phyloP scores from a whole-genome alignment of 2,888 invertebrate genomes.

The Zele albiditarsus region DNA sequence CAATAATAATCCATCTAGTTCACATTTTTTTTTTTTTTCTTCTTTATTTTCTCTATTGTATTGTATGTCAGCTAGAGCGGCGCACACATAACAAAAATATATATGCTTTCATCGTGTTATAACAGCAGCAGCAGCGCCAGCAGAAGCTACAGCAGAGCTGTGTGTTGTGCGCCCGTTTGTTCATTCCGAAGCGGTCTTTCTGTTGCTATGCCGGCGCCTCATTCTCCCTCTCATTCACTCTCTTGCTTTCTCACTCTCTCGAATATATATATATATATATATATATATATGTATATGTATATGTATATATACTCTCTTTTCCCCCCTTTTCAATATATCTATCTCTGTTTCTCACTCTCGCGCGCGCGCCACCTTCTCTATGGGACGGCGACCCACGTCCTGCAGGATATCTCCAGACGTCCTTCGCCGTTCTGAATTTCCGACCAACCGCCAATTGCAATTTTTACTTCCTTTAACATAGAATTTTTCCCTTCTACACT shows the following conservation, averaged over 20 bases:
- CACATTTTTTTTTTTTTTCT: constrained; percentile 38
- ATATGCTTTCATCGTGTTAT: constrained; percentile 28
- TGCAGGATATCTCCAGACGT: constrained; percentile 59
- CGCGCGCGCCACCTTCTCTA: constrained; percentile 45
- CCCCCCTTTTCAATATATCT: constrained; percentile 10
- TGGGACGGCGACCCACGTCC: constrained; percentile 59
- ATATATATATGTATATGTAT: constrained; percentile 8
- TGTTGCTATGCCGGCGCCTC: constrained; percentile 71
- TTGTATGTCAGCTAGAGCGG: too few species aligned
- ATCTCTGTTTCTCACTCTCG: constrained; percentile 26
- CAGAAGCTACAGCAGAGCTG: constrained; percentile 44
- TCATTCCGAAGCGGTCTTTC: constrained; percentile 69
- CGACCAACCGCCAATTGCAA: constrained; percentile 27
- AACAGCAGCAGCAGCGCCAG: constrained; percentile 40
- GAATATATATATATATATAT: constrained; percentile 28
- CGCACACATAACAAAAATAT: too few species aligned
- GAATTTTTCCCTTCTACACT: constrained; percentile 28
- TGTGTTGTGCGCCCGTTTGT: constrained; percentile 55
- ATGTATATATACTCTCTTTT: constrained; percentile 40
- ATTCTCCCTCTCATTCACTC: constrained; percentile 51
- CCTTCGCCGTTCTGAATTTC: constrained; percentile 41
- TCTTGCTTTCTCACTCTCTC: constrained; percentile 43
- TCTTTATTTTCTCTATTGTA: too few species aligned
- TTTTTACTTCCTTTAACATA: constrained; percentile 31
- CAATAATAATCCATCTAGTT: too few species aligned